A percentile compares a stretch with the other conserved stretches of the same genome.
Conservation (phyloP, 2,888 invertebrate genomes). For the Noctua fimbriata region DNA sequence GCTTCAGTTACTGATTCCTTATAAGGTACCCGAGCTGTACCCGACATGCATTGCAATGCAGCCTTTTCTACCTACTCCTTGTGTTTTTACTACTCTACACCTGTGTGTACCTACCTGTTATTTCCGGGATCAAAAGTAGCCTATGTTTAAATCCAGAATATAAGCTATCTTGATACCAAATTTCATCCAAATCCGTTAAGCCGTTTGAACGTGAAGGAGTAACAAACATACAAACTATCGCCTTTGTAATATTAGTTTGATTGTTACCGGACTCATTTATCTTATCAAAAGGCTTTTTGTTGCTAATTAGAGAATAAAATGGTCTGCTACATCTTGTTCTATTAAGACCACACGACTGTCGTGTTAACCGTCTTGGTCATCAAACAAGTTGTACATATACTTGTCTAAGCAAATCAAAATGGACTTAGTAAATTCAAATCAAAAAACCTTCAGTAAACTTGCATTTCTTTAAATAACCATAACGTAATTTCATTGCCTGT, state of each 20-base stretch:
- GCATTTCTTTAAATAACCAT: background rate
- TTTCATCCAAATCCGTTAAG: too few species aligned
- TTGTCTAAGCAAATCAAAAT: background rate
- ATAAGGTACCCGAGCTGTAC: background rate
- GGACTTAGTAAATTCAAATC: background rate
- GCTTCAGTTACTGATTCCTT: slow-evolving; percentile 10
- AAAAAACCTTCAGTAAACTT: background rate
- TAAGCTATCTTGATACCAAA: too few species aligned
- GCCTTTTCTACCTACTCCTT: too few species aligned
- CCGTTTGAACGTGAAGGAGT: too few species aligned
- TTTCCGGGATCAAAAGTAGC: too few species aligned
- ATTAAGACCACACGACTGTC: background rate
- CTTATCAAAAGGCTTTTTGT: slow-evolving; percentile 26
- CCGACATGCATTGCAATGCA: too few species aligned
- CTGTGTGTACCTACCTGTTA: too few species aligned
- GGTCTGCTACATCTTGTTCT: background rate
- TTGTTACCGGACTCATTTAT: slow-evolving; percentile 6
- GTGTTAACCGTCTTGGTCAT: background rate
- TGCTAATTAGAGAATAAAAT: background rate
- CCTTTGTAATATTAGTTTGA: too few species aligned
- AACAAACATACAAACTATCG: too few species aligned
- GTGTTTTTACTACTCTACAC: too few species aligned
- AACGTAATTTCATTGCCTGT: background rate
- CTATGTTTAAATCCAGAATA: too few species aligned
- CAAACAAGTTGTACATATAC: background rate